Evolutionary conservation across 2,797 vertebrate species (phyloP).

Genomic region (Champsocephalus esox): DNA sequence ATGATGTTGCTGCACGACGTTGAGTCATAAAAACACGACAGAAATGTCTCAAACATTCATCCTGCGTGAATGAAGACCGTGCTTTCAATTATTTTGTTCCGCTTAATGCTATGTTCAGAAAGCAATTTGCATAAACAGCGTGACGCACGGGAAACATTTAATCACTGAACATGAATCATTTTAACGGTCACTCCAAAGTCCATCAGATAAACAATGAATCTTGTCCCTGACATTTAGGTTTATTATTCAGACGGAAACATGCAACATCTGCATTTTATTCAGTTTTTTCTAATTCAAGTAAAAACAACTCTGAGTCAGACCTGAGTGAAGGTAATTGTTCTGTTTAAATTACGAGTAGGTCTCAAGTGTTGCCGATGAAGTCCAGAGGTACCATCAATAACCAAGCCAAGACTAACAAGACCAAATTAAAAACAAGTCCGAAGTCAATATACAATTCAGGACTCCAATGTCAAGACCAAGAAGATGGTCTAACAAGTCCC

Average conservation of each 20-base stretch:
- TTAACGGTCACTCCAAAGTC: neutral
- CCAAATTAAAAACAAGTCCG: too few species aligned
- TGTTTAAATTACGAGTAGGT: too few species aligned
- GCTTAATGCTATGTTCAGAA: neutral
- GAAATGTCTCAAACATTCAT: constrained; percentile 19
- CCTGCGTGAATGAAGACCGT: neutral
- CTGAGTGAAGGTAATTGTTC: neutral
- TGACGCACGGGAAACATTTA: neutral
- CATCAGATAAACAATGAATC: too few species aligned
- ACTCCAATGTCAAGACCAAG: too few species aligned
- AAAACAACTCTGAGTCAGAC: neutral
- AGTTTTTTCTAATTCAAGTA: neutral
- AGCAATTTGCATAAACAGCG: constrained; percentile 1
- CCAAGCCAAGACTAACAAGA: neutral
- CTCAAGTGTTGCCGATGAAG: too few species aligned
- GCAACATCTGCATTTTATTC: neutral
- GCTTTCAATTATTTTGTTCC: neutral
- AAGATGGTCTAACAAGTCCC: too few species aligned
- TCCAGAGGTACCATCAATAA: too few species aligned
- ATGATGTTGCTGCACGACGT: constrained; percentile 5
- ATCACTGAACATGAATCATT: neutral
- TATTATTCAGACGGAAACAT: neutral
- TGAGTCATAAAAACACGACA: constrained; percentile 6
- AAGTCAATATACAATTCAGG: too few species aligned
- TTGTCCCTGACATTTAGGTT: too few species aligned